A percentile compares a stretch with the other conserved stretches of the same genome.
phyloP scores from a whole-genome alignment of 1,140 invertebrate genomes.

The Lethocerus indicus region DNA sequence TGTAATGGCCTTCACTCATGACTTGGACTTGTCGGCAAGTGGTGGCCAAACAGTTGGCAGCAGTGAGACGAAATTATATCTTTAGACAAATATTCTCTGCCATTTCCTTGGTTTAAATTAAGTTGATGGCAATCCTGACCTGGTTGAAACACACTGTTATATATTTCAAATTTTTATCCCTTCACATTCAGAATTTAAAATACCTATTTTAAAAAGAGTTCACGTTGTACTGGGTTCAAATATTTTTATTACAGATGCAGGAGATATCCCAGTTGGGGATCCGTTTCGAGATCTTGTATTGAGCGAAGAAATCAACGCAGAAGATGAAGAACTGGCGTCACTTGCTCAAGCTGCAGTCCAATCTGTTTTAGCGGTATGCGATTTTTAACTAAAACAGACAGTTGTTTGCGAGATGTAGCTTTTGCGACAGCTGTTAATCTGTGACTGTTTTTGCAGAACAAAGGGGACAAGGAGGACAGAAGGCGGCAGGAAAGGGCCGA shows the following conservation, averaged over 20 bases:
- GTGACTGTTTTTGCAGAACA: too few species aligned
- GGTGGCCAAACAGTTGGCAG: slow-evolving; percentile 20
- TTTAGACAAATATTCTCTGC: too few species aligned
- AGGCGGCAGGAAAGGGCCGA: background rate
- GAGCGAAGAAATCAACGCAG: slow-evolving; percentile 25
- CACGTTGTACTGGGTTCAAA: background rate
- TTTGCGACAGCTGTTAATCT: too few species aligned
- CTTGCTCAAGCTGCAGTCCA: slow-evolving; percentile 18
- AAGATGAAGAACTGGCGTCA: slow-evolving; percentile 21
- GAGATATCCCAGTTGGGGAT: slow-evolving; percentile 21
- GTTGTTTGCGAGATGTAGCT: too few species aligned
- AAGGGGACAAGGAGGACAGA: background rate
- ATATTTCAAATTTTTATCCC: too few species aligned
- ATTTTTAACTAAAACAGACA: too few species aligned
- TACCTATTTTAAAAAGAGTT: too few species aligned
- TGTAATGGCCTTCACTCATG: slow-evolving; percentile 60
- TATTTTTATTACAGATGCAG: slow-evolving; percentile 15
- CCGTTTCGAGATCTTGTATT: slow-evolving; percentile 34
- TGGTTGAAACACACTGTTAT: too few species aligned
- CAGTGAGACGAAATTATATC: background rate
- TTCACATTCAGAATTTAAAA: too few species aligned
- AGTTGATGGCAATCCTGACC: too few species aligned
- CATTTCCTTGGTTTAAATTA: background rate
- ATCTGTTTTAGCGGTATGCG: slow-evolving; percentile 10
- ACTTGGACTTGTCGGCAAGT: slow-evolving; percentile 33